phyloP scores from a whole-genome alignment of 2,888 invertebrate genomes.

The Lapara coniferarum region DNA sequence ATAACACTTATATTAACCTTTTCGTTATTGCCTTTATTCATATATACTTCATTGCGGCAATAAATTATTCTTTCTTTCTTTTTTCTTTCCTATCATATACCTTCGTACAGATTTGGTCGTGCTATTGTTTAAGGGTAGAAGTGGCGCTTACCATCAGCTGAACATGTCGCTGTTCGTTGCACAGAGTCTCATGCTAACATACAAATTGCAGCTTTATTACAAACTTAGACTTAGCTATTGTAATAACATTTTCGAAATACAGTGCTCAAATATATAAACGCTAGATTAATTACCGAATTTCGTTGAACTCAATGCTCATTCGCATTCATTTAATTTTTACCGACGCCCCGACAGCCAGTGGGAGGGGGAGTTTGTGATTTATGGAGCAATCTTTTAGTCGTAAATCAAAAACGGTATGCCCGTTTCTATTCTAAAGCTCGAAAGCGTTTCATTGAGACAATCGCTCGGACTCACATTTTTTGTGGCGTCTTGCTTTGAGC shows the following conservation, averaged over 20 bases:
- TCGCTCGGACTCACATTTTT: constrained; percentile 33
- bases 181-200: no score
- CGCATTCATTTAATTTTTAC: constrained; percentile 53
- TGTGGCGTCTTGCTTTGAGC: constrained; percentile 19
- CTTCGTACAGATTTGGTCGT: no score
- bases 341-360: constrained; percentile 46
- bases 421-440: constrained; percentile 44
- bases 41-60: no score
- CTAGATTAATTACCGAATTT: constrained; percentile 59
- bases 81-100: no score
- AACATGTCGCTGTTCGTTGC: no score
- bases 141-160: background rate
- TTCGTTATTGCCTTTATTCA: no score
- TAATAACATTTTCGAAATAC: background rate
- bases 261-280: constrained; percentile 46
- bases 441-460: constrained; percentile 58
- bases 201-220: no score
- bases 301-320: constrained; percentile 53
- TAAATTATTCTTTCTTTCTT: no score
- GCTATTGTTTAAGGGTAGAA: background rate
- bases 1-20: no score
- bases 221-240: no score
- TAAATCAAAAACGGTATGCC: constrained; percentile 71
- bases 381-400: constrained; percentile 74
- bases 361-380: constrained; percentile 61